Base-by-base conservation (phyloP, 2,797 vertebrate species). In the Ctenosaura bakeri region DNA sequence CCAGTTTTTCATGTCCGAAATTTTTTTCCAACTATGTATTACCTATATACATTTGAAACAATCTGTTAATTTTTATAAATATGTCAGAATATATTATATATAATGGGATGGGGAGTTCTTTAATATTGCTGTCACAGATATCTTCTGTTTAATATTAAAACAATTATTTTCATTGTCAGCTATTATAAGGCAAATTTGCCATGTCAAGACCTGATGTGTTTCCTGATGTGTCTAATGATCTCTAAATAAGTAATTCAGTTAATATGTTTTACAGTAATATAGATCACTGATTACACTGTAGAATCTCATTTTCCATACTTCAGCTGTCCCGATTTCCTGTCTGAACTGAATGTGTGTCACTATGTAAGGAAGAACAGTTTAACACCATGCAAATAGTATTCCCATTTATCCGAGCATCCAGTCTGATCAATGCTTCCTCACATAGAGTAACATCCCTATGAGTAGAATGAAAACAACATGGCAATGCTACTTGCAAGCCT, bases 201-300 rank as follows among this genome's bases (percentile, higher is more conserved):
- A 69, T 87, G 86, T 84, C 80, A 87, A 78, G 29, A 46, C 46
- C 62, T 46, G 59, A 83, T 77, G 56, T 83, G 71, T 87, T 87
- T 90, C 71, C 38, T 76, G 85, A 82, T 90, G 59, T 81, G 29
- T 87, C 56, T 90, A 90, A 87, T 83, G 26, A 64, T 46, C 46
- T 87, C 79, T 83, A 83, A 90, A 90, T 83, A 90, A 90, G 73
- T 90, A 87, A 90, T 77, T 87, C 35, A 83, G 71, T 83, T 90
- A 83, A 87, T 90, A 74, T 73, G 78, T 81, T 29, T 77, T 66
- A 83, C 56, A 77, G 54, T 74, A 87, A 35, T 83, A 52, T 80
- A 83, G 69, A 90, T 83, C 56, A 87, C 69, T 66, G 85, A 90
- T 52, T 87, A 66, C 76, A 76, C 56, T 87, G 71, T 35, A 66